phyloP scores from a whole-genome alignment of 2,113 vertebrate species.

The Callospermophilus lateralis region DNA sequence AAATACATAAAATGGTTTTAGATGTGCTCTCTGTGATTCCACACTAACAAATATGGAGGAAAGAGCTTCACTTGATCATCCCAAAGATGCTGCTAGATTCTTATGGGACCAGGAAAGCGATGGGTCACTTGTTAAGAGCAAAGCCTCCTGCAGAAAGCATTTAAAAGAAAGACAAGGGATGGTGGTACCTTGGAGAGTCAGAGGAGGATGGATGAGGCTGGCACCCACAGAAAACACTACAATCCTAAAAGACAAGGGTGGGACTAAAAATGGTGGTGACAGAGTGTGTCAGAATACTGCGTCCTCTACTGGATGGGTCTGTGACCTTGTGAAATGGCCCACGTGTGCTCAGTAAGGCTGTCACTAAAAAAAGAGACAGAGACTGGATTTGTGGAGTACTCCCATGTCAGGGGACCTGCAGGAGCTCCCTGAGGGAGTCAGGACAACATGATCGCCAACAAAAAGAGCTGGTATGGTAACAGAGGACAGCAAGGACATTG shows the following conservation, averaged over 20 bases:
- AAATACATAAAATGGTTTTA: neutral
- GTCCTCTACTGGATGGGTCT: neutral
- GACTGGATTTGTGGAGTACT: neutral
- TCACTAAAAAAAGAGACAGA: neutral
- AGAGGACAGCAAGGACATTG: neutral
- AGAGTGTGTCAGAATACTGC: neutral
- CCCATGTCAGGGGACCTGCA: accelerated
- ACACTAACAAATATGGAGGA: neutral
- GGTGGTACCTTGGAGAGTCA: neutral
- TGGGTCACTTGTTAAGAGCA: neutral
- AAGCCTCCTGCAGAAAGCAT: neutral
- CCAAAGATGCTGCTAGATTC: neutral
- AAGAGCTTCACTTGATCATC: neutral
- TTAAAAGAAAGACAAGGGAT: neutral
- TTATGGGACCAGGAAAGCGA: neutral
- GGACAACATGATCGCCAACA: neutral
- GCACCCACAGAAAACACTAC: neutral
- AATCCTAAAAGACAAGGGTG: neutral
- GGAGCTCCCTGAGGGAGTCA: neutral
- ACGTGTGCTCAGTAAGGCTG: neutral
- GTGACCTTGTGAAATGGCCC: neutral
- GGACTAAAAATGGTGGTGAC: neutral
- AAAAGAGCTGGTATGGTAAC: neutral
- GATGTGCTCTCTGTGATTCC: neutral
- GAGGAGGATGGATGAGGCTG: neutral